A percentile compares a stretch with the other conserved stretches of the same genome.
These are phyloP conservation scores for Perognathus longimembris DNA, from an alignment of 2,113 vertebrate species.

Conservation along the genomic window DNA sequence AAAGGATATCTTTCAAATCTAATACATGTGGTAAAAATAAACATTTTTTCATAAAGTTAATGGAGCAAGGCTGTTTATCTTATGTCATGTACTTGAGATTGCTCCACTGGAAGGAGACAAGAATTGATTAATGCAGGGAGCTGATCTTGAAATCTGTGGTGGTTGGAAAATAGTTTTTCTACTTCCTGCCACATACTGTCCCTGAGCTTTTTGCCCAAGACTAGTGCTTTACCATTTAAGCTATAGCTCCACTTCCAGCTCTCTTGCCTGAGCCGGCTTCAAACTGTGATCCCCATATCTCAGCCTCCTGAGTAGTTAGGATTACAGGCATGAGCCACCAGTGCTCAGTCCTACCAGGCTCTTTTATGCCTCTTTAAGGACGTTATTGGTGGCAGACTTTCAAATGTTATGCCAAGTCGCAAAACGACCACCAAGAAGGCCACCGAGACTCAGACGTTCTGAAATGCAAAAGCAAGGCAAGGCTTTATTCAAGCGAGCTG, in stretches of 20 bases:
- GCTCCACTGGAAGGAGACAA: slow-evolving; percentile 61
- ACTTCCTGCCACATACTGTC: neutral
- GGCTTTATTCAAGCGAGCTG: too few species aligned
- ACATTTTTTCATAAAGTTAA: slow-evolving; percentile 59
- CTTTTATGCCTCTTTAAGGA: slow-evolving; percentile 34
- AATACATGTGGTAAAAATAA: slow-evolving; percentile 75
- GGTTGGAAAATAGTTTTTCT: slow-evolving; percentile 47
- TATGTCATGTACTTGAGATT: slow-evolving; percentile 63
- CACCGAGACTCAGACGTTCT: too few species aligned
- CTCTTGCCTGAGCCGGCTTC: too few species aligned
- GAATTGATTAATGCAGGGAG: slow-evolving; percentile 40
- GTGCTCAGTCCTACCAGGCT: too few species aligned
- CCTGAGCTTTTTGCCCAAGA: too few species aligned
- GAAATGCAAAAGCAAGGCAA: too few species aligned
- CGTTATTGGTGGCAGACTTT: neutral
- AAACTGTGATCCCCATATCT: too few species aligned
- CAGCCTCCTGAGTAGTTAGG: neutral
- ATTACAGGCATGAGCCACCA: too few species aligned
- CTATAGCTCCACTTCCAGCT: too few species aligned
- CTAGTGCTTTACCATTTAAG: too few species aligned
- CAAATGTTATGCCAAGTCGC: too few species aligned
- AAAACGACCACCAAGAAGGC: too few species aligned
- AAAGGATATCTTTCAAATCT: slow-evolving; percentile 69
- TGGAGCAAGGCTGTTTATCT: slow-evolving; percentile 71
- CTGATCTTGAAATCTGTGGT: neutral